Evolutionary conservation across 1,140 invertebrate genomes (phyloP).

Genomic region (Heliothis subflexa): DNA sequence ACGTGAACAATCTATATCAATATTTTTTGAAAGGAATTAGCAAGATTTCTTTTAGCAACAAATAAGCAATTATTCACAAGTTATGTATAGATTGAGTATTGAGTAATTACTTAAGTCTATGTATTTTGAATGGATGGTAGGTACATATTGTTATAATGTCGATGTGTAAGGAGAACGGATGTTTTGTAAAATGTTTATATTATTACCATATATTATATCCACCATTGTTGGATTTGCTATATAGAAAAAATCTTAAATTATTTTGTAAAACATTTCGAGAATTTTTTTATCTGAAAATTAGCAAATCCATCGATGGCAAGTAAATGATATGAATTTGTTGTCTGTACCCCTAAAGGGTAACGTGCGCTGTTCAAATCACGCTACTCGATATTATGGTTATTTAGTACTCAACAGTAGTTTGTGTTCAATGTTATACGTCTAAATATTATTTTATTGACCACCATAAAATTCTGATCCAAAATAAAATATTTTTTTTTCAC

Average conservation of each 20-base stretch:
- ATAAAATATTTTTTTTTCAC: background rate
- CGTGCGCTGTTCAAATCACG: slow-evolving; percentile 44
- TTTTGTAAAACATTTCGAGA: background rate
- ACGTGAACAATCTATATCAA: background rate
- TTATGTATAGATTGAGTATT: slow-evolving; percentile 43
- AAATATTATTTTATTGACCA: slow-evolving; percentile 26
- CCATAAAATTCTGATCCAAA: background rate
- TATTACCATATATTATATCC: background rate
- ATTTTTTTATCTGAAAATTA: background rate
- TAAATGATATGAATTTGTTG: slow-evolving; percentile 1
- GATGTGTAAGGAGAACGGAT: slow-evolving; percentile 30
- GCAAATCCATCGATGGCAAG: slow-evolving; percentile 26
- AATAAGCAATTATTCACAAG: slow-evolving; percentile 29
- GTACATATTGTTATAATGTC: slow-evolving; percentile 26
- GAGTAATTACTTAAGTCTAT: slow-evolving; percentile 34
- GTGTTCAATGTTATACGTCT: slow-evolving; percentile 48
- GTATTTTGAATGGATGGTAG: slow-evolving; percentile 42
- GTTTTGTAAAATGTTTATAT: slow-evolving; percentile 27
- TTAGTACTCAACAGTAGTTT: slow-evolving; percentile 46
- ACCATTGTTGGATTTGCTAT: slow-evolving; percentile 28
- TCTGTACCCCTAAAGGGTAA: slow-evolving; percentile 10
- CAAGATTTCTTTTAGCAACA: slow-evolving; percentile 18
- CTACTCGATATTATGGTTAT: slow-evolving; percentile 31
- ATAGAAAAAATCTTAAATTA: background rate
- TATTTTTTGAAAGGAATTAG: background rate